Base-by-base conservation (phyloP, 2,797 vertebrate genomes). In the Microctenopoma lineatum region DNA sequence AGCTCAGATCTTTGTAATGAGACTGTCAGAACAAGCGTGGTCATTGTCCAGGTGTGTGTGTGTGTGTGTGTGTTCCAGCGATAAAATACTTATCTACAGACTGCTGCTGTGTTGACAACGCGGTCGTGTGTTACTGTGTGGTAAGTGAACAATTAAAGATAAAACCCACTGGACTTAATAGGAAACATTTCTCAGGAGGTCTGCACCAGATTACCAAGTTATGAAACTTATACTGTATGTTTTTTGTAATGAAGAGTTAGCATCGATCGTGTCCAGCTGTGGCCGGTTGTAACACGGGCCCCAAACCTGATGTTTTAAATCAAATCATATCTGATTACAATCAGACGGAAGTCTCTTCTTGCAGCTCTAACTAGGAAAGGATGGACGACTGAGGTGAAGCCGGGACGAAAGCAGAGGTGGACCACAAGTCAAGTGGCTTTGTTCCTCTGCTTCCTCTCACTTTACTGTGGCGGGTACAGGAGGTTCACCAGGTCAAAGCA, bases 301-400 rank as follows among this genome's bases (percentile, higher is more conserved):
- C 83, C 79, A 75, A 84, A 90, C 90, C 84, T 80, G 79, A 90
- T 84, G 70, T 48, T 53, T 66, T 77, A 76, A 59, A 55, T 79
- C 64, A 38, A 80, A 87, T 75, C 72, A 71, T 80, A 73, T 44
- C 58, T 2, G 89, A 93, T 90, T 52, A 62, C 60, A 76, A 90
- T 90, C 83, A 41, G 36, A 52, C 88, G 87, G 85, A 90, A 88
- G 87, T 84, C 73, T 85, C 68, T 55, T 73, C 81, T 89, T 86
- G 60, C 56, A 79, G 79, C 65, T 55, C 61, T 73, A 87, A 92
- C 73, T 46, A 87, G 74, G 83, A 79, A 46, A 80, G 66, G 70
- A 86, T 70, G 58, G 50, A 71, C 55, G 41, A 9, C 36, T 56
- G 62, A 32, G 53, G 26, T 44, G 29, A 75, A 42, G 66, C 42